Evolutionary conservation across 23 tunicate genomes (phyloP), one percentile per base, ranked within the genome.

Genomic region (Ascidia mentula): DNA sequence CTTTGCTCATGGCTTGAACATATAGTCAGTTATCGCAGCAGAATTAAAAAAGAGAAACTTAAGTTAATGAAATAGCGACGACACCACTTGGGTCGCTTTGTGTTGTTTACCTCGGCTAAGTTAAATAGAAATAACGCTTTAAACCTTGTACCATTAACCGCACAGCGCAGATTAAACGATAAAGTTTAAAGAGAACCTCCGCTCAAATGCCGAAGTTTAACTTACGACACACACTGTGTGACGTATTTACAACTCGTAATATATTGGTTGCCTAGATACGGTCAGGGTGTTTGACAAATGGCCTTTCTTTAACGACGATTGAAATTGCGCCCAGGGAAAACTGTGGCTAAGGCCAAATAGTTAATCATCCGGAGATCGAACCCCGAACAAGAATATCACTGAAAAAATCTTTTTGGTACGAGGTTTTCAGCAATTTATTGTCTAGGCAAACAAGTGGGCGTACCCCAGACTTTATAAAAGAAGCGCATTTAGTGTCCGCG

Each of bases 371-470:
- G 65, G 65, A 53, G 24, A 53, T 53, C 65, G 13, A 26, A 28
- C 24, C 28, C 65, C 65, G 65, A 28, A 53, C 22, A 53, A 53
- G 7, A 26, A 9, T 53, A 20, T 53, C 28, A 28, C 65, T 53
- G 65, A 20, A 28, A 53, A 53, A 53, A 28, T 53, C 65, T 28
- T 26, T 9, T 9, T 6, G 22, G 65, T 53, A 28, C 24, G 65
- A 53, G 22, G n/a, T n/a, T n/a, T n/a, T n/a, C n/a, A 26, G 7
- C 65, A 28, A 53, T 53, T 53, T 53, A 53, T 53, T 53, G 65
- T 53, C 65, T 53, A 53, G 65, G 65, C 65, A 53, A 53, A 53
- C 65, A 53, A 53, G 4, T 53, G 65, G 65, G 65, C 65, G 65
- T 53, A 53, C 28, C 24, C 65, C 28, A 26, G 65, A 28, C 65